Evolutionary conservation across 1,140 invertebrate species (phyloP).

Genomic region (Drosophila mayri): DNA sequence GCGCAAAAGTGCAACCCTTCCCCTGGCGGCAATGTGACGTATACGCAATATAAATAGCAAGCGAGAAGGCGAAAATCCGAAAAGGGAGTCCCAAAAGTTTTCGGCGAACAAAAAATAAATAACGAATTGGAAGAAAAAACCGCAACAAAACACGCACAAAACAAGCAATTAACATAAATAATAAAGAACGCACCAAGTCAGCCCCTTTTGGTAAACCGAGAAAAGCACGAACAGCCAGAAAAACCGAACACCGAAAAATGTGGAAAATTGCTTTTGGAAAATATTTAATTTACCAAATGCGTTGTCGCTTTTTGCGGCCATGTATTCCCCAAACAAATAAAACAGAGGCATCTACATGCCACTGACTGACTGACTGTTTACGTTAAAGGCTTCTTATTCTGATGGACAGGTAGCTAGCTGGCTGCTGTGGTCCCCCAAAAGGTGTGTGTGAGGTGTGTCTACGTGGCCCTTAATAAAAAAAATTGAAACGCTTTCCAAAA

Average conservation of each 20-base stretch:
- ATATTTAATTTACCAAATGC: constrained; percentile 66
- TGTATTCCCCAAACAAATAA: constrained; percentile 46
- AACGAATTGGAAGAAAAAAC: constrained; percentile 31
- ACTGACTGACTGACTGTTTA: constrained; percentile 21
- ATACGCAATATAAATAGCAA: constrained; percentile 64
- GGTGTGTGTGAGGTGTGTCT: constrained; percentile 17
- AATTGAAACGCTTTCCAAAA: constrained; percentile 28
- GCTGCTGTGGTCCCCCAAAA: constrained; percentile 1
- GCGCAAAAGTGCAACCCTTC: constrained; percentile 61
- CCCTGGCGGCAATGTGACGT: constrained; percentile 65
- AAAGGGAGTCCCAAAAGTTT: constrained; percentile 22
- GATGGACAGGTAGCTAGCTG: constrained; percentile 26
- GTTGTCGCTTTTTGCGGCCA: constrained; percentile 30
- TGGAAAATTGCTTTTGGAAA: constrained; percentile 51
- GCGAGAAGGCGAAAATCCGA: constrained; percentile 15
- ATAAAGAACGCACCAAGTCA: constrained; percentile 50
- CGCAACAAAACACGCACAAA: constrained; percentile 60
- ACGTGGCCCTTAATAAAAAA: constrained; percentile 16
- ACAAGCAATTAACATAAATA: constrained; percentile 79
- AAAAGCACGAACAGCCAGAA: constrained; percentile 6
- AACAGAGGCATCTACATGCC: constrained; percentile 31
- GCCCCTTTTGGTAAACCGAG: constrained; percentile 17
- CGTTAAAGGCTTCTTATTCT: constrained; percentile 41
- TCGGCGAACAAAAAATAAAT: constrained; percentile 18
- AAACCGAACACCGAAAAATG: constrained; percentile 35